Conservation (phyloP, 2,888 invertebrate species). For the Punctoribates punctum region DNA sequence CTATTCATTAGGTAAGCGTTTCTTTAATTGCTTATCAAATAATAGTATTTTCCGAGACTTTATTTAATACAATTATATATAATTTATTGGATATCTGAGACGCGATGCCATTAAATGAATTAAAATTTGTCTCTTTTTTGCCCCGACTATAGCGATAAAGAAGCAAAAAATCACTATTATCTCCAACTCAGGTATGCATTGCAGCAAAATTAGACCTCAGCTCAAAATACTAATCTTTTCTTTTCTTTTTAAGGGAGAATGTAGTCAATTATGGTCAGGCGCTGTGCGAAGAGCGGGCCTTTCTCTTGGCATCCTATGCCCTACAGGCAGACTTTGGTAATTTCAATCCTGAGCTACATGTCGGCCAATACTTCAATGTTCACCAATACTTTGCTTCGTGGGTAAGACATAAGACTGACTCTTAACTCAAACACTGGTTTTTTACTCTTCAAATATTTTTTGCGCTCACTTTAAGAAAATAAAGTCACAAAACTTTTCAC, state of each 20-base stretch:
- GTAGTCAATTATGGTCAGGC: slow-evolving; percentile 57
- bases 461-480: background rate
- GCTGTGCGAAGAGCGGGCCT: slow-evolving; percentile 57
- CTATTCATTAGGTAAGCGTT: slow-evolving; percentile 67
- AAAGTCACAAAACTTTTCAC: too few relatives aligned
- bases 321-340: slow-evolving; percentile 90
- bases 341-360: slow-evolving; percentile 59
- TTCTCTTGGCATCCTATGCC: slow-evolving; percentile 80
- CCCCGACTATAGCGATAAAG: slow-evolving; percentile 65
- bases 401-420: slow-evolving; percentile 51
- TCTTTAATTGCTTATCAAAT: slow-evolving; percentile 17
- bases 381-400: slow-evolving; percentile 76
- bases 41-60: background rate
- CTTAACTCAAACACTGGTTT: background rate
- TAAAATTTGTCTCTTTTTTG: slow-evolving; percentile 28
- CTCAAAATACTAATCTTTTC: slow-evolving; percentile 6
- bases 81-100: background rate
- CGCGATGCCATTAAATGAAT: background rate
- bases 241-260: slow-evolving; percentile 66
- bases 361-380: slow-evolving; percentile 66
- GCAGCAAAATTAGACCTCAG: slow-evolving; percentile 18
- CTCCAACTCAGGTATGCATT: slow-evolving; percentile 64
- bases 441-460: background rate
- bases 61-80: slow-evolving; percentile 5
- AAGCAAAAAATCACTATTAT: slow-evolving; percentile 89